Base-by-base conservation (phyloP, 2,888 invertebrate species). In the Sylvicola cinctus region DNA sequence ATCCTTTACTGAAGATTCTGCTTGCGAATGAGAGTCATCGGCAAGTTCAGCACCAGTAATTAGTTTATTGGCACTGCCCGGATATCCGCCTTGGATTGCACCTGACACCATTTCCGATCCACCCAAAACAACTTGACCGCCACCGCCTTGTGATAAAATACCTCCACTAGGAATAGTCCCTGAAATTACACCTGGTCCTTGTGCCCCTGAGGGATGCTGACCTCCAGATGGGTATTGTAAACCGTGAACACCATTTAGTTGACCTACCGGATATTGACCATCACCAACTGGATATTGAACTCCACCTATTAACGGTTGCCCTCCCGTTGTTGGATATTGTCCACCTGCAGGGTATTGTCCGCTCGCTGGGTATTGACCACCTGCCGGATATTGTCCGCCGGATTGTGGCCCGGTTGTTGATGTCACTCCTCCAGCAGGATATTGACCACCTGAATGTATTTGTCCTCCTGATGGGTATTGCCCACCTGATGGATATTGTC, bases 11-110 rank as follows among this genome's bases (percentile, higher is more conserved):
- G 55, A 46, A 1, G 58, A 52, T 38, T 58, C 68, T 3, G 78
- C 79, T 57, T 77, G 75, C 1, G 81, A 79, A 50, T 77, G 74
- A 16, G 74, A 69, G 38, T 70, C 74, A 44, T 75, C 74, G n/a
- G 49, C 54, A 6, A 46, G 50, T 6, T 40, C 39, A 14, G 34
- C 38, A 5, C 5, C 31, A 6, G 20, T 20, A 20, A 20, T 20
- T 8, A 20, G 11, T 14, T 32, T 23, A 28, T 10, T 32, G n/a
- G 23, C 15, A 12, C 25, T 11, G 2, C 36, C 38, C 11, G 41
- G 38, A 30, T 41, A 40, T 29, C 39, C 38, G 33, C 41, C 43
- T 29, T 38, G 36, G 12, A 20, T 20, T 20, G 20, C 20, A 8
- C 20, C 20, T 6, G 20, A 20, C 20, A 20, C 20, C 20, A 20